Base-by-base conservation (phyloP, 2,888 invertebrate genomes). In the Kuschelorhynchus macadamiae region DNA sequence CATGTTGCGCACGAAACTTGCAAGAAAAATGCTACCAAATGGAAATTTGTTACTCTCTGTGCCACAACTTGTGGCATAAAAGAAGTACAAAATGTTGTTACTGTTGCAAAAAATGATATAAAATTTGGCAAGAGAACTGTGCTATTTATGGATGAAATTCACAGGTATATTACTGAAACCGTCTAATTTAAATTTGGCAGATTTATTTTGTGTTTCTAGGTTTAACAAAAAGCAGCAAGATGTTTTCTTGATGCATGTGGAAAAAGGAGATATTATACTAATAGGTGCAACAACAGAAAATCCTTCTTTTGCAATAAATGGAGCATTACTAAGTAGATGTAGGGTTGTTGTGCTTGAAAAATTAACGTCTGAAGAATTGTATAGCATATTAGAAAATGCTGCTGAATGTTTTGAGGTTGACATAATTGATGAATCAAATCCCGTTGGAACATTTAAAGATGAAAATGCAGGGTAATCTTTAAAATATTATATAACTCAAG, bases 271-370 rank as follows among this genome's bases (percentile, higher is more conserved):
- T 20, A 89, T 95, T 33, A 90, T 87, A 42, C 82, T 94, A 65
- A 88, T 95, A 64, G 94, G 94, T 21, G 94, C 94, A 0, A 95
- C 94, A 0, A 95, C 94, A 36, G 94, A 94, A 81, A 94, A 94
- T 82, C 94, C 94, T n/a, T 94, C 94, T 0, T 94, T 94, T 80
- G 90, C 90, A 76, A 86, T 94, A 50, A 94, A 94, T 82, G 90
- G 89, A 72, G 93, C 94, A 0, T 82, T 95, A 30, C 84, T 94
- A 8, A 93, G 93, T 80, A 86, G 94, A 18, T 94, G 93, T 77
- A 86, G 91, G 71, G 92, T 94, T 1, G 87, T 94, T 67, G 89
- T 91, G 0, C 83, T 93, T 80, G 88, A 92, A 71, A 94, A 93
- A 83, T 84, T 94, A 20, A 81, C 85, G 46, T 80, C 86, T 11